Conservation (phyloP, 2,888 invertebrate genomes). For the Yponomeuta sedellus region DNA sequence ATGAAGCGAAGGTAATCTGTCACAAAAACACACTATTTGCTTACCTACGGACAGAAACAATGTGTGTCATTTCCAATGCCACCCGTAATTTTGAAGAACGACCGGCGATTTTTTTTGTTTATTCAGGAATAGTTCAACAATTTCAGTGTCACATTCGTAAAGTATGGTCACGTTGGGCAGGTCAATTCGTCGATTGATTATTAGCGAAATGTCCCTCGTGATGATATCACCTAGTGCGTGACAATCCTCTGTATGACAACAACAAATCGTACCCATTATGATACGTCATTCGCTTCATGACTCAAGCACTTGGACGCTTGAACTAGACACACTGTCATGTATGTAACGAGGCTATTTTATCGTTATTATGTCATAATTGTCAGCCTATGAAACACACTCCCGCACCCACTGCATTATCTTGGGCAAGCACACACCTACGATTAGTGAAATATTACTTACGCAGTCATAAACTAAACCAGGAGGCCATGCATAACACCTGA, state of each 20-base stretch:
- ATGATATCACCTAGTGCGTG: background rate
- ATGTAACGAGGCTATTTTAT: conserved; percentile 2
- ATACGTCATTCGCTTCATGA: conserved; percentile 5
- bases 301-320: conserved; percentile 1
- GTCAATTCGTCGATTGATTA: background rate
- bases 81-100: conserved; percentile 8
- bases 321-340: conserved; percentile 10
- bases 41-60: conserved; percentile 1
- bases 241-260: background rate
- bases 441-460: background rate
- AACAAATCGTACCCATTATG: background rate
- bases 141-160: background rate
- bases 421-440: background rate
- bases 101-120: conserved; percentile 10
- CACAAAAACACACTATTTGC: conserved; percentile 2
- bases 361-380: background rate
- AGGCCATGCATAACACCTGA: background rate
- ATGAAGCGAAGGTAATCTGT: too few relatives aligned
- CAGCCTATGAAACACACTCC: background rate
- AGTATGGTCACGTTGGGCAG: background rate
- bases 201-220: background rate
- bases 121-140: background rate
- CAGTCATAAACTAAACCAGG: background rate
- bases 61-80: conserved; percentile 13
- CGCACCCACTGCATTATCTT: conserved; percentile 3